Conservation (phyloP, 2,113 vertebrate genomes). For the Cyphomyrus discorhynchus region DNA sequence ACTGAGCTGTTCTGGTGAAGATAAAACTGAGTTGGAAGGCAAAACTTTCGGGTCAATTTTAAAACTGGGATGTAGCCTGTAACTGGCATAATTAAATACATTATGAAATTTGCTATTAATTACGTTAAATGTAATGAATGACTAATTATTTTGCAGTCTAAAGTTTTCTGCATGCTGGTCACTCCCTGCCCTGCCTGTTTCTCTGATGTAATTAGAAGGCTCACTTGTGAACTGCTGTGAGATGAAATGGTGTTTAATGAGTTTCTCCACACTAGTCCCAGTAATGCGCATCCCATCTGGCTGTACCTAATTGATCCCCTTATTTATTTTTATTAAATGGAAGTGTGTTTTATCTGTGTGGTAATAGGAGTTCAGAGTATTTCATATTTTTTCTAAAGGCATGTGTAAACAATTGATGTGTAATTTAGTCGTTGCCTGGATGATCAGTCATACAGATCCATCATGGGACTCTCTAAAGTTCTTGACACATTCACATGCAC, state of each 20-base stretch:
- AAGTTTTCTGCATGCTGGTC: background rate
- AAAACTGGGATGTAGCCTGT: background rate
- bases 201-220: conserved; percentile 62
- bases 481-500: background rate
- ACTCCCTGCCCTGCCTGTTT: conserved; percentile 42
- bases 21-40: background rate
- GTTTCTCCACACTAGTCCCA: conserved; percentile 58
- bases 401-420: conserved; percentile 24
- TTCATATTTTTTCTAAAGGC: conserved; percentile 34
- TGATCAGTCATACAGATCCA: background rate
- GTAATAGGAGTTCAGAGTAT: conserved; percentile 52
- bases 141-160: background rate
- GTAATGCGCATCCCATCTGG: conserved; percentile 59
- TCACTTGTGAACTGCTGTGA: conserved; percentile 59
- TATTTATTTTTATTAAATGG: conserved; percentile 20
- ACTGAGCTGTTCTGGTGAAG: background rate
- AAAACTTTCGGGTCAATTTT: background rate
- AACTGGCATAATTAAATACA: background rate
- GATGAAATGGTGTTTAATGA: conserved; percentile 69
- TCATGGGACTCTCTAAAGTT: background rate
- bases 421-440: background rate
- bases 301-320: conserved; percentile 41
- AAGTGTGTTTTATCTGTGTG: conserved; percentile 40
- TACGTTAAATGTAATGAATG: background rate
- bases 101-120: background rate